Base-by-base conservation (phyloP, 2,113 vertebrate genomes). In the Catagonus wagneri region DNA sequence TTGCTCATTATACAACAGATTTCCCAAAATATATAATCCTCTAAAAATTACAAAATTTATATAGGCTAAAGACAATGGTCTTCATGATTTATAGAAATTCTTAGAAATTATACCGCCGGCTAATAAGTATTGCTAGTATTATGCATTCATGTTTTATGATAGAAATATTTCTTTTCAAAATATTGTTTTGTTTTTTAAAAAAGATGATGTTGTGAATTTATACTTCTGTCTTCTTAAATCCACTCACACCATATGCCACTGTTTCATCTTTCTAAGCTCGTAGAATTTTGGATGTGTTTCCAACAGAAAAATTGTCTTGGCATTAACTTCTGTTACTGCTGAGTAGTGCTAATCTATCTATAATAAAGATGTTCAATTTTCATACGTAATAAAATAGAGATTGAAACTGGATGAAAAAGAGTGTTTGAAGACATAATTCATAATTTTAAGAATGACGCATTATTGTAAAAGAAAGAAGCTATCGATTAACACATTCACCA, bases 281-380 rank as follows among this genome's bases (percentile, higher is more conserved):
- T 60, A 93, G 54, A 71, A 83, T 20, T 72, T 95, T 92, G 69
- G 61, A 89, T 65, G 23, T 63, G 4, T 84, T 98, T 94, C 56
- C 93, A 87, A 66, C 25, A 83, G 69, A 96, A 63, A 72, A 90
- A 39, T 68, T 1, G 10, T 80, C 25, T 96, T 98, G 71, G 60
- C 83, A 91, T 72, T 39, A 80, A 50, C 65, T 32, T 25, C 29
- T 71, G 25, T 93, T 78, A 29, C 20, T 83, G 13, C 32, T 60
- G 65, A 93, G 71, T 4, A 54, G 50, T 23, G 25, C 2, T 91
- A 71, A 66, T 95, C 23, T 69, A 94, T 72, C 29, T 20, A 68
- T 52, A 89, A 23, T 54, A 66, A 90, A 68, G 4, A 83, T 96
- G 44, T 16, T 78, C 29, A 79, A 34, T 85, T 88, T 58, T 88